Evolutionary conservation across 2,113 vertebrate species (phyloP), one percentile per base, ranked within the genome.

Genomic region (Saguinus midas): DNA sequence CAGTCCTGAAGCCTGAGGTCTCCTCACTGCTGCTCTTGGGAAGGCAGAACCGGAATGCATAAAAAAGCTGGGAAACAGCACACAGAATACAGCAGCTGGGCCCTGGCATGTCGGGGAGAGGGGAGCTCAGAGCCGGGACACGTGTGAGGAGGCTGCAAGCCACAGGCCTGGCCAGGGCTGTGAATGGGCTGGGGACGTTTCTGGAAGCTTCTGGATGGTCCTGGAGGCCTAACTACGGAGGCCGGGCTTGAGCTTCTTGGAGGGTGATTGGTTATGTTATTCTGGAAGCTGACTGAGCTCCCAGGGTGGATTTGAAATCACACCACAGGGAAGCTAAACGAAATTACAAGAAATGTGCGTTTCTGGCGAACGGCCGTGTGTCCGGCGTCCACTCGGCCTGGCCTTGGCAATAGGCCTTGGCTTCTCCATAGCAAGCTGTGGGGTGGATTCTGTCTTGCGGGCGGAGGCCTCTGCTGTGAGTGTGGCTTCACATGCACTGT

Each of bases 21-120:
- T 37, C 10, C 0, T 45, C 11, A 8, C 17, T 9, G 5, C 57
- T 29, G 2, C 6, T 29, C 32, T 7, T 27, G 1, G 23, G 72
- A 37, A 43, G 78, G 12, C 10, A 32, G 20, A 45, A 20, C 4
- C 12, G 25, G 37, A 37, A 17, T 6, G 64, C 48, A 10, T 20
- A 9, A 12, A 45, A 23, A 40, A 17, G 27, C 40, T 52, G 25
- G 68, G 8, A 68, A 70, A 29, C 25, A 12, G 40, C 29, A 61
- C 2, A 29, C 75, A 2, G 9, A 13, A 43, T 3, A 29, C 17
- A 29, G 20, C 13, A 5, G 48, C 20, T 73, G 11, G 35, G 68
- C 17, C 17, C 70, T 25, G 43, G 61, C 32, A 5, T 70, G 35
- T 21, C 7, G n/a, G 23, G 17, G 40, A 6, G 3, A 2, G 45